Percentiles rank a stretch among this genome's conserved stretches.
These are phyloP conservation scores for Rhabditoides inermis DNA, from an alignment of 2,888 invertebrate genomes.

Conservation along the genomic window DNA sequence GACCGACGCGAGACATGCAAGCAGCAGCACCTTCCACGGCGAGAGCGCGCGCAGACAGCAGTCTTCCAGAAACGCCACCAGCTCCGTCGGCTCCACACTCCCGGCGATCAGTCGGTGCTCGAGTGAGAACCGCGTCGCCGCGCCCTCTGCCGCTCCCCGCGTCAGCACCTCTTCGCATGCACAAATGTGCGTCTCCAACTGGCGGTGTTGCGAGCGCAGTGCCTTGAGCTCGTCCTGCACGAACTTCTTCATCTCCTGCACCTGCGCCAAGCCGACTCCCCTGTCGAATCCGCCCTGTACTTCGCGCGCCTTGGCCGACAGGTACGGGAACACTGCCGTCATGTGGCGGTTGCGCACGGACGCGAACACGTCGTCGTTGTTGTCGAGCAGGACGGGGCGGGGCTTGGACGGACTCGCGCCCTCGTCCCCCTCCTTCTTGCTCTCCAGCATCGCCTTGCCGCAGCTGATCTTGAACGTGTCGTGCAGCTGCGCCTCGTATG, in stretches of 20 bases:
- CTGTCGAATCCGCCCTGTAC: constrained; percentile 14
- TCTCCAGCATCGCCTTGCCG: constrained; percentile 62
- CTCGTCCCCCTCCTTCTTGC: too few relatives aligned
- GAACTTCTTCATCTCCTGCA: constrained; percentile 82
- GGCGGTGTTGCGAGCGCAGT: constrained; percentile 73
- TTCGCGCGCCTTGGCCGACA: constrained; percentile 74
- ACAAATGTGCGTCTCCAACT: constrained; percentile 77
- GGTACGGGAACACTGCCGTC: constrained; percentile 75
- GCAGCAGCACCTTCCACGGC: constrained; percentile 23
- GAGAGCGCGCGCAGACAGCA: constrained; percentile 23
- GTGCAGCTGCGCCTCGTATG: constrained; percentile 79
- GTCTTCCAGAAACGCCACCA: constrained; percentile 27
- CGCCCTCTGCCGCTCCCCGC: constrained; percentile 21
- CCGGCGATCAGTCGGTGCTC: constrained; percentile 62
- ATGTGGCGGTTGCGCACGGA: constrained; percentile 84
- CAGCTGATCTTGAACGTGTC: constrained; percentile 78
- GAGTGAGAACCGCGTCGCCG: constrained; percentile 54
- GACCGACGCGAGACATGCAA: constrained; percentile 27
- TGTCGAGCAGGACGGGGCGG: constrained; percentile 38
- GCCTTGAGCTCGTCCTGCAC: constrained; percentile 78
- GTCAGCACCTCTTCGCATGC: constrained; percentile 71
- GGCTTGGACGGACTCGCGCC: too few relatives aligned
- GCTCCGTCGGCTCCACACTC: constrained; percentile 16
- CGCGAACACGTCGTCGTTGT: constrained; percentile 50
- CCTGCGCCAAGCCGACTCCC: constrained; percentile 36